Base-by-base conservation (phyloP, 1,140 invertebrate species). In the Magallana gigas region DNA sequence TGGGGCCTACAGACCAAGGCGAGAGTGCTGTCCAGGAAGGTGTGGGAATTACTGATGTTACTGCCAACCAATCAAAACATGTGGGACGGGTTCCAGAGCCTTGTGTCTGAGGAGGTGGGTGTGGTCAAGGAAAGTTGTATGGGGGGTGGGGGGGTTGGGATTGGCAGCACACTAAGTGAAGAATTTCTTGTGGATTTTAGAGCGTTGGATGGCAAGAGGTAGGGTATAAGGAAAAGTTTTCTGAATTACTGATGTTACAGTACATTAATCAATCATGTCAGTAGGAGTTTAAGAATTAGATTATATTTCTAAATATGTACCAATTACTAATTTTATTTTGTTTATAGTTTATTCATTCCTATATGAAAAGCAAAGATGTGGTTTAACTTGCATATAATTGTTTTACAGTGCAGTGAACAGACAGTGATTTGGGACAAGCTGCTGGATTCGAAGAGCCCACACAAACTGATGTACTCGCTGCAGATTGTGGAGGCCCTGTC, bases 381-480 rank as follows among this genome's bases (percentile, higher is more conserved):
- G 36, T 48, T 48, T 48, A 48, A 48, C 36, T 48, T 48, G 0
- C 23, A 23, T 23, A 1, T 23, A 48, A 48, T 5, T 85, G 58
- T 18, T 85, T 84, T 64, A 56, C 60, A 88, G 85, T 85, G 88
- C 68, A 58, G 62, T 62, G 87, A 88, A 23, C 83, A 90, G 71
- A 76, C 83, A 18, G 90, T 90, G 12, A 89, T 92, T 56, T 98
- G 94, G 89, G 96, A 96, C 36, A 96, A 97, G 90, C 94, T 98
- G 0, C 95, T 99, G 0, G 97, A 98, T 95, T 97, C 98, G 0
- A 96, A 96, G 1, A 98, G 97, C 94, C 97, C 98, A 1, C 98
- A 99, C 94, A 98, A 98, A 93, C 96, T 99, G 71, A 98, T 99
- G 97, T 99, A 99, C 93, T 98, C 97, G 0, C 94, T 99, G 64